Percentiles rank a stretch among this genome's conserved stretches.
Conservation (phyloP, 2,888 invertebrate genomes). For the Calameuta idolon region DNA sequence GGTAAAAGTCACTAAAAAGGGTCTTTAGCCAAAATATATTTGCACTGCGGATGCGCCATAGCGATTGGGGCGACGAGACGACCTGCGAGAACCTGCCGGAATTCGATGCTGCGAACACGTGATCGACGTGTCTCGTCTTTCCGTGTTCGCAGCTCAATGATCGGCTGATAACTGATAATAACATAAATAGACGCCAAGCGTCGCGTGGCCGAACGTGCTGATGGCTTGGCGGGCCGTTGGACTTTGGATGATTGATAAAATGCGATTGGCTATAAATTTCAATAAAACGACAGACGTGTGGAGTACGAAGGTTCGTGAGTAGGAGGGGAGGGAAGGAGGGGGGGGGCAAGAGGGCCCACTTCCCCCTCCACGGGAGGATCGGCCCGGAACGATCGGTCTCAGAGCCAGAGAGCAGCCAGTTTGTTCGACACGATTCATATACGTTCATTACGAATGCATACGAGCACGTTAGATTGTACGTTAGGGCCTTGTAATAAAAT, state of each 20-base stretch:
- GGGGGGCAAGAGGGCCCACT: too few relatives aligned
- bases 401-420: slow-evolving; percentile 4
- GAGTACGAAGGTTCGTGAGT: slow-evolving; percentile 17
- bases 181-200: not conserved
- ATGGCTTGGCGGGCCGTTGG: slow-evolving; percentile 28
- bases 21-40: too few relatives aligned
- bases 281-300: slow-evolving; percentile 49
- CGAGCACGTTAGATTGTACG: slow-evolving; percentile 66
- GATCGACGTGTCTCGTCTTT: too few relatives aligned
- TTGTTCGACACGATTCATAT: slow-evolving; percentile 64
- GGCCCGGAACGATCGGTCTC: not conserved
- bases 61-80: too few relatives aligned
- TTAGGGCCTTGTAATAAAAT: slow-evolving; percentile 65
- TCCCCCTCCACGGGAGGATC: not conserved
- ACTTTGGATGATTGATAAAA: slow-evolving; percentile 35
- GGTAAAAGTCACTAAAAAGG: too few relatives aligned
- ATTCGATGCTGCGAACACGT: too few relatives aligned
- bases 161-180: not conserved
- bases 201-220: slow-evolving; percentile 5
- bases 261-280: slow-evolving; percentile 54
- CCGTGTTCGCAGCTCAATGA: too few relatives aligned
- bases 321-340: not conserved
- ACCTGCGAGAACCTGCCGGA: too few relatives aligned
- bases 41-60: too few relatives aligned
- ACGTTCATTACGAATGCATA: slow-evolving; percentile 67